Conservation (phyloP, 1,140 invertebrate genomes). For the Drosophila sproati region DNA sequence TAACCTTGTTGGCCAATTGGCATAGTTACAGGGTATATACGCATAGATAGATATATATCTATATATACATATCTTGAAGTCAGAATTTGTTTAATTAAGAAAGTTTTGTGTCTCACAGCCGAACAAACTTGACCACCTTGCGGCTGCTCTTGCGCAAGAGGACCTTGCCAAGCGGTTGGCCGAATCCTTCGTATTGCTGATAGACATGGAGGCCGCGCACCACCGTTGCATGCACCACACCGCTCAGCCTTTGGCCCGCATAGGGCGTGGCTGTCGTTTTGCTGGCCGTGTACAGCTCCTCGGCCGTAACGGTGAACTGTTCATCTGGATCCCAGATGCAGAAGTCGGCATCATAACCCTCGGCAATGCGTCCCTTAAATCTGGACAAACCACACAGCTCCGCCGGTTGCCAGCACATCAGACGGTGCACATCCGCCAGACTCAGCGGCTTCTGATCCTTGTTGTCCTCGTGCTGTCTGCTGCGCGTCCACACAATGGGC, state of each 20-base stretch:
- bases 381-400: conserved; percentile 87
- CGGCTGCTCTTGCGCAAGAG: conserved; percentile 72
- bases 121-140: conserved; percentile 81
- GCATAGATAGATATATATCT: too few species aligned
- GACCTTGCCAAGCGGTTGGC: conserved; percentile 79
- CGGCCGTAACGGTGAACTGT: conserved; percentile 85
- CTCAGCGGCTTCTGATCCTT: conserved; percentile 65
- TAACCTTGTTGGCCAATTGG: too few species aligned
- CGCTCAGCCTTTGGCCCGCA: conserved; percentile 85
- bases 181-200: conserved; percentile 76
- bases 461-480: conserved; percentile 78
- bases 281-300: conserved; percentile 87
- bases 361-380: conserved; percentile 87
- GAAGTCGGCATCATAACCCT: conserved; percentile 90
- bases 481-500: conserved; percentile 89
- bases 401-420: conserved; percentile 87
- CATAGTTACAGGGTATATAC: too few species aligned
- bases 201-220: conserved; percentile 87
- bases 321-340: conserved; percentile 89
- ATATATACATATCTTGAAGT: conserved; percentile 1
- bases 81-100: conserved; percentile 56
- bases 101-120: conserved; percentile 61
- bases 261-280: conserved; percentile 87
- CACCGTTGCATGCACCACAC: conserved; percentile 87
- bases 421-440: conserved; percentile 86